Conservation (phyloP, 1,140 invertebrate species). For the Schlechtendalia chinensis region DNA sequence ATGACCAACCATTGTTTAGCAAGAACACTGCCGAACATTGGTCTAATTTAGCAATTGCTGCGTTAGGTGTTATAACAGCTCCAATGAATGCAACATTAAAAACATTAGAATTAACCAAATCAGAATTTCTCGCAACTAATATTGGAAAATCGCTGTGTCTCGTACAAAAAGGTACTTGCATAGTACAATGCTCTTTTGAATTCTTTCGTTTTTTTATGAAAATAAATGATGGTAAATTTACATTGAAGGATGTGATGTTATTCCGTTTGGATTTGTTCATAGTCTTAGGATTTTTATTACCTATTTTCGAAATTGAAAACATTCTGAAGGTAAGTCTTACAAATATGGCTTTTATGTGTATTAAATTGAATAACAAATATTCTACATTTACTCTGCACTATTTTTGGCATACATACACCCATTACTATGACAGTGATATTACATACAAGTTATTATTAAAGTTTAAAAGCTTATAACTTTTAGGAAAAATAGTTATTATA, state of each 20-base stretch:
- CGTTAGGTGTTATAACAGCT: background rate
- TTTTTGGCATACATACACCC: too few relatives aligned
- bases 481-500: too few relatives aligned
- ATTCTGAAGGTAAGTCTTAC: background rate
- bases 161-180: background rate
- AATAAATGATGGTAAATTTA: background rate
- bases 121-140: background rate
- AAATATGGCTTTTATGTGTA: background rate
- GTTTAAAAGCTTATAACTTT: too few relatives aligned
- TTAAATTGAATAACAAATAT: too few relatives aligned
- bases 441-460: too few relatives aligned
- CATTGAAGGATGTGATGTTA: background rate
- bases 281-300: background rate
- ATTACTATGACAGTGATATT: too few relatives aligned
- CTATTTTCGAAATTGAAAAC: background rate
- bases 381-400: too few relatives aligned
- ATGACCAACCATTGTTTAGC: background rate
- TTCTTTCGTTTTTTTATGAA: background rate
- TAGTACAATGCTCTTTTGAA: background rate
- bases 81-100: background rate
- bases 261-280: conserved; percentile 11
- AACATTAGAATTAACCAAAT: background rate
- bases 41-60: conserved; percentile 8
- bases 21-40: background rate
- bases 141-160: background rate